phyloP scores from a whole-genome alignment of 2,797 vertebrate genomes.

The Saguinus oedipus region DNA sequence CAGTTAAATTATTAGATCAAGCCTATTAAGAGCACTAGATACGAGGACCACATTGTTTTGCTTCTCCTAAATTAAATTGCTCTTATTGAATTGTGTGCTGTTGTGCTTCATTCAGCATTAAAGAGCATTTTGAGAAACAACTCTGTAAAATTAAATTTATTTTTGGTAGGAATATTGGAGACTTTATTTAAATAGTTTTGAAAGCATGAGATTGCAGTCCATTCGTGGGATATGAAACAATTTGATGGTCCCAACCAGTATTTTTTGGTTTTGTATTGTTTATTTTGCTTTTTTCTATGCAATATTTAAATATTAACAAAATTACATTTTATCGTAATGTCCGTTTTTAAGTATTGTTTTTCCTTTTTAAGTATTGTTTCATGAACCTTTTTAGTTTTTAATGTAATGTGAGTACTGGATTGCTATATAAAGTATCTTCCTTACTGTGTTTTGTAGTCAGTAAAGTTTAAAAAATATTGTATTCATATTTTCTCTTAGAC shows the following conservation, averaged over 20 bases:
- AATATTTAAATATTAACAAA: constrained; percentile 32
- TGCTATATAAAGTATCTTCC: constrained; percentile 7
- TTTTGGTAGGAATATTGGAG: constrained; percentile 14
- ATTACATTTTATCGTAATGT: constrained; percentile 2
- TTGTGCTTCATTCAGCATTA: neutral
- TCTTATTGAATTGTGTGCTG: neutral
- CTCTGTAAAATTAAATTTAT: neutral
- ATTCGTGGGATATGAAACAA: neutral
- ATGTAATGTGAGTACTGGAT: neutral
- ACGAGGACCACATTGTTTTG: neutral
- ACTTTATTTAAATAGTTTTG: constrained; percentile 33
- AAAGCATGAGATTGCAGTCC: neutral
- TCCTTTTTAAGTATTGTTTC: neutral
- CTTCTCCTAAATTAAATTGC: neutral
- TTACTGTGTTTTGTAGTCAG: neutral
- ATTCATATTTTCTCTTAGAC: constrained; percentile 14
- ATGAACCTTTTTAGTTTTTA: neutral
- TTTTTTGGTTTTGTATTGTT: constrained; percentile 43
- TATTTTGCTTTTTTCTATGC: constrained; percentile 10
- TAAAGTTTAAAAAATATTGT: neutral
- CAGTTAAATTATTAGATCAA: neutral
- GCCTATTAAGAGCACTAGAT: neutral
- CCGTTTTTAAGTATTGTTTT: neutral
- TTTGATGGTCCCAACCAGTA: neutral
- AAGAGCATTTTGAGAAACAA: neutral